These are phyloP conservation scores for Cerceris ruficornis DNA, from an alignment of 2,888 invertebrate species.

Conservation along the genomic window DNA sequence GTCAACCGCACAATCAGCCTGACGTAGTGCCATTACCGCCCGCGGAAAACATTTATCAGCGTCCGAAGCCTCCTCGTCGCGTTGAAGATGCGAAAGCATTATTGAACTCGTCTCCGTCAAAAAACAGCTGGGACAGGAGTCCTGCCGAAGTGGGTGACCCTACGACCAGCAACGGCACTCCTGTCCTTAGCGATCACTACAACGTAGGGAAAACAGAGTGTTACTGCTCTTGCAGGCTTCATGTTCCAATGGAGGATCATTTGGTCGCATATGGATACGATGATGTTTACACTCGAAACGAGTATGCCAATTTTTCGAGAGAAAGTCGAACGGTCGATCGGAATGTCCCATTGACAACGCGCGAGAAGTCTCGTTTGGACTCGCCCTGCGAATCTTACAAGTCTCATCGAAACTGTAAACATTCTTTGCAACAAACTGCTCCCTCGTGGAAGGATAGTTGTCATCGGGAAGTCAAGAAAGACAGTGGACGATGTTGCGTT, in stretches of 20 bases:
- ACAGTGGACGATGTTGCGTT: neutral
- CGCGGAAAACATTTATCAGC: conserved; percentile 85
- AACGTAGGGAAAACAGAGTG: conserved; percentile 68
- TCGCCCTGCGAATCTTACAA: too few relatives aligned
- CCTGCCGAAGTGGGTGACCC: conserved; percentile 78
- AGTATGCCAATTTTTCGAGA: neutral
- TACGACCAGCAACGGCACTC: conserved; percentile 79
- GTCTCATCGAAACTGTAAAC: too few relatives aligned
- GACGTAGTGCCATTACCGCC: conserved; percentile 87
- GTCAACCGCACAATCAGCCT: conserved; percentile 85
- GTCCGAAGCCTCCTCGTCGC: conserved; percentile 84
- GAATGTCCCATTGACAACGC: too few relatives aligned
- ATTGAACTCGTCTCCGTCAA: conserved; percentile 80
- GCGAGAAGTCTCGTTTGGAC: too few relatives aligned
- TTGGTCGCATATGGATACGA: neutral
- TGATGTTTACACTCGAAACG: neutral
- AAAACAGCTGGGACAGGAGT: conserved; percentile 88
- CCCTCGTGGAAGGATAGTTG: too few relatives aligned
- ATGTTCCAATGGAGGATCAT: conserved; percentile 10
- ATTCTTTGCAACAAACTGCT: too few relatives aligned
- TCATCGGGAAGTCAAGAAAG: neutral
- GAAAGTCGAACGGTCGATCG: too few relatives aligned
- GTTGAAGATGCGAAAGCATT: conserved; percentile 68
- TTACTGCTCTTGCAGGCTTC: conserved; percentile 18
- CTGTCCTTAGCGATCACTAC: conserved; percentile 73